Evolutionary conservation across 2,888 invertebrate species (phyloP).

Genomic region (Gymnoscelis rufifasciata): DNA sequence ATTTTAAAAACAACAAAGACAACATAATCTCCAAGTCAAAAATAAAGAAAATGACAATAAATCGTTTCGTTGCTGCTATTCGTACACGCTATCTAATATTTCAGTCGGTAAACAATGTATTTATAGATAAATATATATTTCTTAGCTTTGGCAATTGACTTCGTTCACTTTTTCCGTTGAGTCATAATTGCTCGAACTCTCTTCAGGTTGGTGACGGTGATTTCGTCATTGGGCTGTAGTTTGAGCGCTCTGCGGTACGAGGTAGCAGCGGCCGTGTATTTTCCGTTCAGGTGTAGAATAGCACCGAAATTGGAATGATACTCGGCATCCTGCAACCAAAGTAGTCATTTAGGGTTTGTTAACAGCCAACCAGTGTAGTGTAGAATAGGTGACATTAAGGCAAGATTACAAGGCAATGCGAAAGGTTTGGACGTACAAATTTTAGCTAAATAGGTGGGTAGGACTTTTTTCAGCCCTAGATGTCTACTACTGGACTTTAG

Average conservation of each 20-base stretch:
- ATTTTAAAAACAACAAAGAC: neutral
- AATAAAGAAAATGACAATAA: neutral
- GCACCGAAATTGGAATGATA: constrained; percentile 97
- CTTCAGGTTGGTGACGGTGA: constrained; percentile 92
- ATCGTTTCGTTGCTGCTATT: constrained; percentile 28
- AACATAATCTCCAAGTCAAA: neutral
- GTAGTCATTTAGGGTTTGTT: constrained; percentile 18
- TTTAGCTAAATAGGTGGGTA: too few relatives aligned
- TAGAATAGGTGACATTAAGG: neutral
- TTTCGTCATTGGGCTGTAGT: constrained; percentile 92
- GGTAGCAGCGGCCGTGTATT: constrained; percentile 90
- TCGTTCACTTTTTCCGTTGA: constrained; percentile 54
- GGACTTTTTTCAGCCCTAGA: too few relatives aligned
- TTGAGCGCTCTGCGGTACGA: constrained; percentile 92
- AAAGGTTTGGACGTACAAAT: too few relatives aligned
- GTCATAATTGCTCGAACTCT: constrained; percentile 63
- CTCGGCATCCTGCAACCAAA: constrained; percentile 84
- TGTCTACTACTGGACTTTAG: too few relatives aligned
- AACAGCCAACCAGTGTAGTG: neutral
- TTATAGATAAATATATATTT: constrained; percentile 34
- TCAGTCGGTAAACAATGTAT: constrained; percentile 33
- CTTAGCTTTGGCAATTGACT: constrained; percentile 70
- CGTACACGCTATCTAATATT: constrained; percentile 19
- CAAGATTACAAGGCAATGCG: too few relatives aligned
- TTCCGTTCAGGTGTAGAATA: constrained; percentile 95